Evolutionary conservation across 1,140 invertebrate genomes (phyloP), one percentile per base, ranked within the genome.

Genomic region (Musca vetustissima): DNA sequence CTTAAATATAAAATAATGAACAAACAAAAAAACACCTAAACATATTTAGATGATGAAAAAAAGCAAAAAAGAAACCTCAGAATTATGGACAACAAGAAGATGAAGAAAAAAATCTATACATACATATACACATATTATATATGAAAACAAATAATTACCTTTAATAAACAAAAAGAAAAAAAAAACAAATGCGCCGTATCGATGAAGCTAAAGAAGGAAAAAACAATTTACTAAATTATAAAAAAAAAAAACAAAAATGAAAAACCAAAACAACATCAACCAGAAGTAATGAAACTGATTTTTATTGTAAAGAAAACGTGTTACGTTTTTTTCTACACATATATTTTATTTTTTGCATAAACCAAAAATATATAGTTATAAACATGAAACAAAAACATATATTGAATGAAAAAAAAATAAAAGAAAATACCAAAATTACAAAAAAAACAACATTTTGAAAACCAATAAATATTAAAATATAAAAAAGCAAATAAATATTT

Each of bases 31-130:
- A 19, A 61, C 36, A 36, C 57, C 19, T 61, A 61, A 36, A 61
- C 57, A 61, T 61, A 61, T 61, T 61, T 61, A 61, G 57, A 61
- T 36, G 55, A 61, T 22, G 36, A 64, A 73, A 73, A 28, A 28
- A 28, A 28, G n/a, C n/a, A n/a, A 28, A 28, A 28, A 28, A 3
- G 8, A 28, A 88, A 88, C 88, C 85, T 84, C 83, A 87, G 85
- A 61, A 61, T 36, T 36, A 61, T 21, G 75, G 75, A 75, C 76
- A 78, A 76, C 73, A 75, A 71, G 64, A 49, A 72, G 67, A n/a
- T n/a, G n/a, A 70, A 43, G 57, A 88, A 88, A 90, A 59, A 43
- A 8, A n/a, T 59, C 28, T 59, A 28, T 17, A 32, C 7, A 64
- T 22, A 64, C 22, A 59, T 59, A 28, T 17, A 32, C n/a, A 48